Percentiles rank a stretch among this genome's conserved stretches.
Conservation (phyloP, 2,888 invertebrate genomes). For the Elmis aenea region DNA sequence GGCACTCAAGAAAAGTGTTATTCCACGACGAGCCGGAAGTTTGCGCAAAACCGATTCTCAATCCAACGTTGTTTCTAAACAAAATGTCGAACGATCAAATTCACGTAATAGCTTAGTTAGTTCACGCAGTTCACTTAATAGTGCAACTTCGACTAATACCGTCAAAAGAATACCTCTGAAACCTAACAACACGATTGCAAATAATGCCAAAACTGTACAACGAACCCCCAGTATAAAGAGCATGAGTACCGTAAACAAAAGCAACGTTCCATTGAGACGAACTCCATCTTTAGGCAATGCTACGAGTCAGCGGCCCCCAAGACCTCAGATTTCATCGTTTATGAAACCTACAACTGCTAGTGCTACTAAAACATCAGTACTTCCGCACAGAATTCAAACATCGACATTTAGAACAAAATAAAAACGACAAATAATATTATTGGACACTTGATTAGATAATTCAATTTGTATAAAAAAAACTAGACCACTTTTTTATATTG, state of each 20-base stretch:
- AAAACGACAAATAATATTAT: slow-evolving; percentile 1
- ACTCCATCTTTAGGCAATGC: slow-evolving; percentile 31
- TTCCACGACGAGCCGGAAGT: slow-evolving; percentile 43
- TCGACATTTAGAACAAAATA: slow-evolving; percentile 14
- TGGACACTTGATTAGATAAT: no score
- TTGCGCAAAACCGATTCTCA: slow-evolving; percentile 42
- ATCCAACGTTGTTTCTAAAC: slow-evolving; percentile 33
- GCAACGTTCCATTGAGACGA: slow-evolving; percentile 39
- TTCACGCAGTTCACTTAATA: slow-evolving; percentile 78
- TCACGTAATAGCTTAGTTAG: slow-evolving; percentile 76
- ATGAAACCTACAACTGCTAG: slow-evolving; percentile 87
- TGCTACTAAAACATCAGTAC: slow-evolving; percentile 58
- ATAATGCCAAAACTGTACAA: slow-evolving; percentile 17
- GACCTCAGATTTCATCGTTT: slow-evolving; percentile 51
- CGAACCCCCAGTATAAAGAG: slow-evolving; percentile 28
- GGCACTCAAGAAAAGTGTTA: slow-evolving; percentile 35
- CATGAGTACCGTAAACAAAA: slow-evolving; percentile 25
- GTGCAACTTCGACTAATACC: slow-evolving; percentile 72
- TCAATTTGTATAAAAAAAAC: no score
- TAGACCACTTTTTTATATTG: no score
- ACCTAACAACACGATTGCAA: slow-evolving; percentile 36
- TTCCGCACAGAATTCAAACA: slow-evolving; percentile 15
- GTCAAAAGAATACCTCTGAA: slow-evolving; percentile 62
- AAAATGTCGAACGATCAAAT: slow-evolving; percentile 69
- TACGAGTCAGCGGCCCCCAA: slow-evolving; percentile 37